phyloP scores from a whole-genome alignment of 2,797 vertebrate species.

The Tapirus indicus region DNA sequence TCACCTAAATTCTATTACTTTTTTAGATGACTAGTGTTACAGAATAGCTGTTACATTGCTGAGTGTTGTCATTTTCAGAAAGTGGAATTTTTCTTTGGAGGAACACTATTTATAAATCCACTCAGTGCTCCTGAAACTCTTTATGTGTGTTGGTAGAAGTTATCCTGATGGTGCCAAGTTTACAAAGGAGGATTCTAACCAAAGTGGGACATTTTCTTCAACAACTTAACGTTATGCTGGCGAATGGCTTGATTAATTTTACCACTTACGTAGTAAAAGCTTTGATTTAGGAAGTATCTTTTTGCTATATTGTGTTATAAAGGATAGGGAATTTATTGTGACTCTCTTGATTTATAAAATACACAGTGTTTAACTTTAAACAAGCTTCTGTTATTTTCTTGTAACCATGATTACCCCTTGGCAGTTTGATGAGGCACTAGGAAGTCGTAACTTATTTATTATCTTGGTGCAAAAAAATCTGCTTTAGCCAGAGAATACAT shows the following conservation, averaged over 20 bases:
- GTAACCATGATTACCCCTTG: background rate
- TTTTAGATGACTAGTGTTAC: background rate
- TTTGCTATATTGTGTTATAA: background rate
- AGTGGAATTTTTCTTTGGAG: conserved; percentile 23
- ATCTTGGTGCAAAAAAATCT: background rate
- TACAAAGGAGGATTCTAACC: conserved; percentile 60
- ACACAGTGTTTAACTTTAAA: conserved; percentile 53
- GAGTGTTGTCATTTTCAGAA: background rate
- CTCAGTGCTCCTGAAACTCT: background rate
- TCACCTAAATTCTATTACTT: background rate
- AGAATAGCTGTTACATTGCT: background rate
- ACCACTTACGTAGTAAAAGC: conserved; percentile 55
- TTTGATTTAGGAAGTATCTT: conserved; percentile 54
- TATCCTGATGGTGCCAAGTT: background rate
- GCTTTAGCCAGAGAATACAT: background rate
- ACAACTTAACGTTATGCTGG: conserved; percentile 27
- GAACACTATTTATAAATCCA: conserved; percentile 30
- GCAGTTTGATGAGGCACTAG: background rate
- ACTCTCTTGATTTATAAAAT: conserved; percentile 54
- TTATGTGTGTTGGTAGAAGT: background rate
- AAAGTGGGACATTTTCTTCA: conserved; percentile 57
- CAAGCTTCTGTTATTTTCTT: background rate
- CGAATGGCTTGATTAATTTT: conserved; percentile 70
- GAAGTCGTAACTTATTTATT: background rate
- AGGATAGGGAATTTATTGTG: background rate